Conservation (phyloP, 2,888 invertebrate genomes). For the Drosophila suboccidentalis region DNA sequence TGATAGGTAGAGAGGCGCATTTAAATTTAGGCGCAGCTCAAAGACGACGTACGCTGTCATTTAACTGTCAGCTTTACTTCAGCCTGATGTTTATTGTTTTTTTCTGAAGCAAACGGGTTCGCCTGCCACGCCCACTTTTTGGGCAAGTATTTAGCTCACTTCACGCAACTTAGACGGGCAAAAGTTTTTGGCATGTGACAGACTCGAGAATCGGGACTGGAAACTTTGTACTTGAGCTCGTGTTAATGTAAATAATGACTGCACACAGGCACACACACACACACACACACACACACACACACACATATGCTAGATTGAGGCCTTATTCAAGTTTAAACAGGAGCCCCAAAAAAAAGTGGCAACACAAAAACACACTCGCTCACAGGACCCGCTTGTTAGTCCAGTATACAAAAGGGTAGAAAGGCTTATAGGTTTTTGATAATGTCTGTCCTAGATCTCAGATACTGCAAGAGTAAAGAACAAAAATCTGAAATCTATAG, state of each 20-base stretch:
- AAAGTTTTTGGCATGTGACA: conserved; percentile 62
- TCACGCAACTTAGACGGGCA: conserved; percentile 23
- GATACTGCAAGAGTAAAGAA: background rate
- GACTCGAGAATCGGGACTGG: conserved; percentile 36
- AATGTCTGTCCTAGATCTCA: background rate
- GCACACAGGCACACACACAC: conserved; percentile 29
- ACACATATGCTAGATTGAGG: conserved; percentile 1
- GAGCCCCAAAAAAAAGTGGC: conserved; percentile 32
- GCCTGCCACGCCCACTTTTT: conserved; percentile 1
- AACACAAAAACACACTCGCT: conserved; percentile 10
- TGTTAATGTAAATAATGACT: conserved; percentile 59
- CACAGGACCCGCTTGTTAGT: background rate
- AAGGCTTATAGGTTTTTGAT: background rate
- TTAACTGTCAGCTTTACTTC: conserved; percentile 65
- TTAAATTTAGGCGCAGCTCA: conserved; percentile 37
- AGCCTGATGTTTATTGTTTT: conserved; percentile 66
- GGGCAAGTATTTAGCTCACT: conserved; percentile 37
- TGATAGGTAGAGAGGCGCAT: conserved; percentile 33
- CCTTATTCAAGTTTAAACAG: conserved; percentile 27
- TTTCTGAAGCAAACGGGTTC: conserved; percentile 21
- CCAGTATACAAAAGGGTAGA: background rate
- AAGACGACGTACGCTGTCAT: conserved; percentile 60
- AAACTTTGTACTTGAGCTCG: conserved; percentile 29
- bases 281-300: conserved; percentile 4
- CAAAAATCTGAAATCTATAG: no score